Percentiles rank a stretch among this genome's conserved stretches.
These are phyloP conservation scores for Pseudolaguvia tuberculata DNA, from an alignment of 2,113 vertebrate species.

Conservation along the genomic window DNA sequence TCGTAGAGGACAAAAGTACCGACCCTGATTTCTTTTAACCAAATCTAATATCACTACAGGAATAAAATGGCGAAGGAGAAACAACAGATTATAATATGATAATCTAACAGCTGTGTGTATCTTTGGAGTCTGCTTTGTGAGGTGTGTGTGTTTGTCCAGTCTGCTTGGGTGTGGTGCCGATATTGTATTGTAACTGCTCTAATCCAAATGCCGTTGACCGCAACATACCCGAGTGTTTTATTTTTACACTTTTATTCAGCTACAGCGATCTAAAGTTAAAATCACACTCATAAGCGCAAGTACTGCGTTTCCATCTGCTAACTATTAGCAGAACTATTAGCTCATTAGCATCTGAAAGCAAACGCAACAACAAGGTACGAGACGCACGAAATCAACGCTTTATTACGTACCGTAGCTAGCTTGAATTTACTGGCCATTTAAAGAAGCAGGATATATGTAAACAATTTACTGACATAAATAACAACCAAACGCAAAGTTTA, in stretches of 20 bases:
- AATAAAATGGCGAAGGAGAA: background rate
- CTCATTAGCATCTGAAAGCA: background rate
- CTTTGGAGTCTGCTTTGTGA: background rate
- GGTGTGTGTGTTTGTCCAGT: background rate
- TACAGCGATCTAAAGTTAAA: background rate
- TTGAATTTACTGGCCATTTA: background rate
- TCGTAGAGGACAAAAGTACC: background rate
- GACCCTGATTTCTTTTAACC: background rate
- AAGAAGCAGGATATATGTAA: background rate
- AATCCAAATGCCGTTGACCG: background rate
- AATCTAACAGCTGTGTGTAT: background rate
- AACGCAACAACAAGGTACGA: background rate
- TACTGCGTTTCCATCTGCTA: background rate
- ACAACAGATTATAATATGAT: background rate
- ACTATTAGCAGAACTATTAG: slow-evolving; percentile 3
- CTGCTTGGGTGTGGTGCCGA: slow-evolving; percentile 9
- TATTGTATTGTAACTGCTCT: background rate
- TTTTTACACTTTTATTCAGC: background rate
- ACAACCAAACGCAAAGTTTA: background rate
- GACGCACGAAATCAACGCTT: background rate
- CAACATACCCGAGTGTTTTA: background rate
- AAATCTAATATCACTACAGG: background rate
- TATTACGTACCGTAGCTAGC: background rate
- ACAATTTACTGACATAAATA: background rate
- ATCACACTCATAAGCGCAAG: background rate